Conservation (phyloP, 1,140 invertebrate genomes). For the Hycleus phaleratus region DNA sequence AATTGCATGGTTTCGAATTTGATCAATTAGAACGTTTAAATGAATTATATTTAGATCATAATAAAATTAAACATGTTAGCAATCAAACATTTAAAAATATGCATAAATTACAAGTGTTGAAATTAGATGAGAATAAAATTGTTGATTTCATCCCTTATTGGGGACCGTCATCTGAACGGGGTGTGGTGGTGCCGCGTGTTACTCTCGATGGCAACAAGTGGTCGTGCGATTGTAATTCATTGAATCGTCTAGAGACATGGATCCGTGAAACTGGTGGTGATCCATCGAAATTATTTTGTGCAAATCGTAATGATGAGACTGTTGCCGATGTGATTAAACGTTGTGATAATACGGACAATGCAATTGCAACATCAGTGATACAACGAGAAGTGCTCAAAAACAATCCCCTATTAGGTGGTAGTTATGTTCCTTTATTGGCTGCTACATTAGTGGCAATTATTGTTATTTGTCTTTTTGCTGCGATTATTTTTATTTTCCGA, state of each 20-base stretch:
- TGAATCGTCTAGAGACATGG: constrained; percentile 58
- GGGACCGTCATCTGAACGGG: constrained; percentile 30
- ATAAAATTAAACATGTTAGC: constrained; percentile 62
- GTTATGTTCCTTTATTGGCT: constrained; percentile 62
- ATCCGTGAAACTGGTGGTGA: constrained; percentile 53
- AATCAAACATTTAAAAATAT: constrained; percentile 69
- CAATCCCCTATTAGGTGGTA: constrained; percentile 46
- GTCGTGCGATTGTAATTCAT: constrained; percentile 63
- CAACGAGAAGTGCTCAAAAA: constrained; percentile 52
- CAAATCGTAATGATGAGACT: constrained; percentile 44
- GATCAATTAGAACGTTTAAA: constrained; percentile 62
- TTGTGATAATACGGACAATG: constrained; percentile 54
- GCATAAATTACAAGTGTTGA: constrained; percentile 65
- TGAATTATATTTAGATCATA: constrained; percentile 77
- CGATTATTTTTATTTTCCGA: constrained; percentile 66
- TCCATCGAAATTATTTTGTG: constrained; percentile 52
- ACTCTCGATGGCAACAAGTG: constrained; percentile 63
- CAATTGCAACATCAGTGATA: constrained; percentile 53
- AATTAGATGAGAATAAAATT: constrained; percentile 72
- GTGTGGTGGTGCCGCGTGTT: constrained; percentile 47
- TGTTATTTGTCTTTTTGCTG: constrained; percentile 58
- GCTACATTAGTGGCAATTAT: constrained; percentile 66
- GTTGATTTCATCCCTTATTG: constrained; percentile 61
- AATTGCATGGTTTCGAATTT: constrained; percentile 69
- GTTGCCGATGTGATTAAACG: constrained; percentile 54